phyloP scores from a whole-genome alignment of 2,888 invertebrate genomes.

The Leptogaster cylindrica region DNA sequence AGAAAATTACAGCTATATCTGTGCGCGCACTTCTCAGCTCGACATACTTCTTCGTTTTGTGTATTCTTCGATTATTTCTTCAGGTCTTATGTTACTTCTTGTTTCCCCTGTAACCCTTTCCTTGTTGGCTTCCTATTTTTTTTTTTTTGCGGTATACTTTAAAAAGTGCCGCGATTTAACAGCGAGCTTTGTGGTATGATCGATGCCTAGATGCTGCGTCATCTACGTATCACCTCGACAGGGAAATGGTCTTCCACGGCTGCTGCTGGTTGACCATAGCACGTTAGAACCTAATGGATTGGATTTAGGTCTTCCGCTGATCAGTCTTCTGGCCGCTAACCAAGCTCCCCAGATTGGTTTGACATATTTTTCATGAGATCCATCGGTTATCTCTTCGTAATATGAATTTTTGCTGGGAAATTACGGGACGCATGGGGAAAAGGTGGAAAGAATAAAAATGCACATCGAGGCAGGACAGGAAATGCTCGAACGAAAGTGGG shows the following conservation, averaged over 20 bases:
- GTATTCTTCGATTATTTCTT: slow-evolving; percentile 35
- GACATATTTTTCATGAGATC: slow-evolving; percentile 33
- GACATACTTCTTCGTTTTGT: slow-evolving; percentile 40
- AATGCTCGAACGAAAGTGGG: no score
- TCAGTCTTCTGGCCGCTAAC: slow-evolving; percentile 9
- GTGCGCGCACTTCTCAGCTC: slow-evolving; percentile 37
- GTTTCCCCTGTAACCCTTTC: slow-evolving; percentile 34
- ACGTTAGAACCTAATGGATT: slow-evolving; percentile 37
- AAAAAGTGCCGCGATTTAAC: slow-evolving; percentile 20
- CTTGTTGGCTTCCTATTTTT: slow-evolving; percentile 39
- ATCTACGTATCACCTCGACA: neutral
- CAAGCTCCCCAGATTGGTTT: slow-evolving; percentile 25
- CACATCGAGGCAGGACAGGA: no score
- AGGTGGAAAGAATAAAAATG: no score
- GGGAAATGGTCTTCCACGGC: neutral
- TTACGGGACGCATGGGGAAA: neutral
- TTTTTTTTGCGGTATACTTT: neutral
- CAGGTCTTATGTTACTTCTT: slow-evolving; percentile 26
- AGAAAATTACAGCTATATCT: slow-evolving; percentile 40
- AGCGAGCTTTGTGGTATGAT: slow-evolving; percentile 30
- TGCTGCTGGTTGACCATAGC: neutral
- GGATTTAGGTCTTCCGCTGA: slow-evolving; percentile 37
- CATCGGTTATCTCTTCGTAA: no score
- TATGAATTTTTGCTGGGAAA: neutral
- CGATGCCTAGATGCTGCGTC: slow-evolving; percentile 22